These are phyloP conservation scores for Sarcophaga variegata DNA, from an alignment of 2,888 invertebrate genomes.

Conservation along the genomic window DNA sequence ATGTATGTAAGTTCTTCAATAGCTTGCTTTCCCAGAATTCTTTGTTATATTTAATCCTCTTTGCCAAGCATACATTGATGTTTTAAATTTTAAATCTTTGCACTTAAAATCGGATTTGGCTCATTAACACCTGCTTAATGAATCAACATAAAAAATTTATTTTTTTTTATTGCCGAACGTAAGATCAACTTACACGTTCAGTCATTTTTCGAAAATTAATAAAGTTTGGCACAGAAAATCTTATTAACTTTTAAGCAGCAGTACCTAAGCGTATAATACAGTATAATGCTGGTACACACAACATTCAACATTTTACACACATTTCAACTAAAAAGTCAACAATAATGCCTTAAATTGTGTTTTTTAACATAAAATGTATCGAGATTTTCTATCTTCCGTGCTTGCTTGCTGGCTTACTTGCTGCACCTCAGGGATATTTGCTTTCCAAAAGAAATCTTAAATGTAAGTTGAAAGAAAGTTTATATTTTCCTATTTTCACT, in stretches of 20 bases:
- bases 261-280: too few species aligned
- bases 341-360: background rate
- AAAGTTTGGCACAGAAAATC: slow-evolving; percentile 37
- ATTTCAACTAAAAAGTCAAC: background rate
- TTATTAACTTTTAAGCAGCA: background rate
- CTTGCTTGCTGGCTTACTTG: background rate
- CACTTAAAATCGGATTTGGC: too few species aligned
- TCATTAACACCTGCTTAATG: too few species aligned
- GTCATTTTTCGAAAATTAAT: slow-evolving; percentile 30
- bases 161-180: too few species aligned
- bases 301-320: background rate
- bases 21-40: too few species aligned
- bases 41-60: too few species aligned
- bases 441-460: slow-evolving; percentile 16
- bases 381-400: background rate
- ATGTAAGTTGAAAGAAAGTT: background rate
- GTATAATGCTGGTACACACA: background rate
- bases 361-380: background rate
- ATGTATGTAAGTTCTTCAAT: too few species aligned
- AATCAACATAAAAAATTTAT: too few species aligned
- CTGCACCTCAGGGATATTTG: slow-evolving; percentile 36
- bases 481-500: background rate
- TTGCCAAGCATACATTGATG: too few species aligned
- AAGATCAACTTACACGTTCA: background rate
- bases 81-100: too few species aligned